Evolutionary conservation across 2,888 invertebrate species (phyloP).

Genomic region (Cheiracanthium punctorium): DNA sequence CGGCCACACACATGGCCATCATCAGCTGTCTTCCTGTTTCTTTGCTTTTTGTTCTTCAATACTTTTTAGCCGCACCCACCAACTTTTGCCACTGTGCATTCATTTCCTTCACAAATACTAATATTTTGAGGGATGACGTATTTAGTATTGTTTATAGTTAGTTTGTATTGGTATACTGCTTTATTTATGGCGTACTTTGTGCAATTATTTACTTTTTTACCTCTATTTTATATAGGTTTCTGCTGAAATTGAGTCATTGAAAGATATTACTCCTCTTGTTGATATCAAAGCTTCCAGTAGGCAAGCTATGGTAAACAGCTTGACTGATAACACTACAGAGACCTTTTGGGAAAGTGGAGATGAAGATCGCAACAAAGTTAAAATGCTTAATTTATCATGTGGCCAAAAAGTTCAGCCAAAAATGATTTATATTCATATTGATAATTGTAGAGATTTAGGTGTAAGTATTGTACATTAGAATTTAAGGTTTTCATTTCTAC

Average conservation of each 20-base stretch:
- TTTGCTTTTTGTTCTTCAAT: too few relatives aligned
- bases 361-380: constrained; percentile 93
- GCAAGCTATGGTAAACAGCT: constrained; percentile 93
- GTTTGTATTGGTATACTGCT: too few relatives aligned
- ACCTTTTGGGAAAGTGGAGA: constrained; percentile 99
- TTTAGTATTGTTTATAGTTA: too few relatives aligned
- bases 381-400: constrained; percentile 85
- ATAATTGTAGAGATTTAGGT: constrained; percentile 93
- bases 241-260: constrained; percentile 80
- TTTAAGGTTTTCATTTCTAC: neutral
- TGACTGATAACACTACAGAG: constrained; percentile 95
- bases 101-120: too few relatives aligned
- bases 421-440: constrained; percentile 91
- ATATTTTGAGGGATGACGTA: too few relatives aligned
- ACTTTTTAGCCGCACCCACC: too few relatives aligned
- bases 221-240: constrained; percentile 26
- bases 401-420: constrained; percentile 82
- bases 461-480: constrained; percentile 80
- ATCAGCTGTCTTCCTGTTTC: too few relatives aligned
- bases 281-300: constrained; percentile 94
- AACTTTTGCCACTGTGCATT: too few relatives aligned
- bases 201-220: too few relatives aligned
- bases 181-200: too few relatives aligned
- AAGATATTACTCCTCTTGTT: constrained; percentile 85
- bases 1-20: too few relatives aligned